These are phyloP conservation scores for Peromyscus aztecus DNA, from an alignment of 2,797 vertebrate genomes.

Conservation along the genomic window DNA sequence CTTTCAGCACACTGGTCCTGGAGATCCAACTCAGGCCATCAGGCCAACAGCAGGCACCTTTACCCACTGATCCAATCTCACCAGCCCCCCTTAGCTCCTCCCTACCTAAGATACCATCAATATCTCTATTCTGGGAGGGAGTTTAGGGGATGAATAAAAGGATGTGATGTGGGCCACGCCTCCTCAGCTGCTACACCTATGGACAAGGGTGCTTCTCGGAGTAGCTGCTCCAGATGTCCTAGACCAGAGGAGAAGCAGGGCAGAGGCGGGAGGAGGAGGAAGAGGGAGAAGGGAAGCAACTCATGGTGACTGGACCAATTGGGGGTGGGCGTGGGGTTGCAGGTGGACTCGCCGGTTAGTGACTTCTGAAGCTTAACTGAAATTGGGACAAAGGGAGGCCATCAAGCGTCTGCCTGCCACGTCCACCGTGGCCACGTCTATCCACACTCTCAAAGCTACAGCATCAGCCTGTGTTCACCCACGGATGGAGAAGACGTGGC, in stretches of 20 bases:
- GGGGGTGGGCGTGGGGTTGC: no score
- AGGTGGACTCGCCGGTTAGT: background rate
- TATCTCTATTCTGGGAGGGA: background rate
- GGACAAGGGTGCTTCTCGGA: background rate
- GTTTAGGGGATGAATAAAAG: background rate
- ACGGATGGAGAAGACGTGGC: background rate
- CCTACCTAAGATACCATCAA: background rate
- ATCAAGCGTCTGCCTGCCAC: background rate
- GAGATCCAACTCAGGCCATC: background rate
- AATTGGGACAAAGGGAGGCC: background rate
- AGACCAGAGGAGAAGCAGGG: background rate
- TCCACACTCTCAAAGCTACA: no score
- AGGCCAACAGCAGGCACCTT: background rate
- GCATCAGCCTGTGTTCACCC: background rate
- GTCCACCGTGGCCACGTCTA: background rate
- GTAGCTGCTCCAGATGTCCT: background rate
- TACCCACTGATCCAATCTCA: background rate
- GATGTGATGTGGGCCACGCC: background rate
- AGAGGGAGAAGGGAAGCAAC: background rate
- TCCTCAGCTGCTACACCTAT: background rate
- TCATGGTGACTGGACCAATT: rapidly evolving
- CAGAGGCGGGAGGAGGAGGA: no score
- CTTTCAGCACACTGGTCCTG: background rate
- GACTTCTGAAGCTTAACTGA: background rate
- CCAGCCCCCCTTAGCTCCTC: background rate